These are phyloP conservation scores for Chymomyza procnemis DNA, from an alignment of 2,888 invertebrate species.

Conservation along the genomic window DNA sequence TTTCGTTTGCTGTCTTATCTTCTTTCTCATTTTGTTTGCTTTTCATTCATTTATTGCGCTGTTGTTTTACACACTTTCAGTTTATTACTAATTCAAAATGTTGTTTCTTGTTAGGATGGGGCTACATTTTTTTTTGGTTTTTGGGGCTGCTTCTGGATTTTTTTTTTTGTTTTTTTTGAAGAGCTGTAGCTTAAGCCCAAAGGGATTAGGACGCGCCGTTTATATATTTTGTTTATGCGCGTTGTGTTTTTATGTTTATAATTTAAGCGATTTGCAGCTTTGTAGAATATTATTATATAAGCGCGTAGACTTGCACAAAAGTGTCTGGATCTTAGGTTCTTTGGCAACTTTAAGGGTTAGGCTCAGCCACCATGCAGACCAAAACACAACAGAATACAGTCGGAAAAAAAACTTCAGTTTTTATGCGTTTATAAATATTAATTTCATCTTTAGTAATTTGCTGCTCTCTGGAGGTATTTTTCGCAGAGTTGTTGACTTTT, in stretches of 20 bases:
- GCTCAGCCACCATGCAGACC: neutral
- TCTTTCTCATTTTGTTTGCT: conserved; percentile 28
- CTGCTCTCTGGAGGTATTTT: conserved; percentile 11
- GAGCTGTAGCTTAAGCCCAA: conserved; percentile 25
- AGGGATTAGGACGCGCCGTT: conserved; percentile 48
- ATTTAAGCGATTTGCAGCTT: conserved; percentile 51
- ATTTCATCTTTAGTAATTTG: conserved; percentile 52
- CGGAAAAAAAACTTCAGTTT: neutral
- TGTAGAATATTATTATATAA: neutral
- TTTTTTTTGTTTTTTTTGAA: conserved; percentile 1
- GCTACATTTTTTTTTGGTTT: conserved; percentile 9
- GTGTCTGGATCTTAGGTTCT: conserved; percentile 16
- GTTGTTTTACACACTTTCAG: conserved; percentile 41
- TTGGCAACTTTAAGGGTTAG: conserved; percentile 15
- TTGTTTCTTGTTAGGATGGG: conserved; percentile 58
- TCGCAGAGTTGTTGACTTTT: conserved; percentile 61
- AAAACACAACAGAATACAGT: too few species aligned
- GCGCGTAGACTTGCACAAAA: neutral
- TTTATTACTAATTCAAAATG: conserved; percentile 71
- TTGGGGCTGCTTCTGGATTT: too few species aligned
- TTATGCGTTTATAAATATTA: conserved; percentile 64
- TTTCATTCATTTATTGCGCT: conserved; percentile 65
- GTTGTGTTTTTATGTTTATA: conserved; percentile 44
- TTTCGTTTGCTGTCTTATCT: conserved; percentile 3
- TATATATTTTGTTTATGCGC: conserved; percentile 44